phyloP scores from a whole-genome alignment of 2,113 vertebrate species.

The Dipodomys ordii region DNA sequence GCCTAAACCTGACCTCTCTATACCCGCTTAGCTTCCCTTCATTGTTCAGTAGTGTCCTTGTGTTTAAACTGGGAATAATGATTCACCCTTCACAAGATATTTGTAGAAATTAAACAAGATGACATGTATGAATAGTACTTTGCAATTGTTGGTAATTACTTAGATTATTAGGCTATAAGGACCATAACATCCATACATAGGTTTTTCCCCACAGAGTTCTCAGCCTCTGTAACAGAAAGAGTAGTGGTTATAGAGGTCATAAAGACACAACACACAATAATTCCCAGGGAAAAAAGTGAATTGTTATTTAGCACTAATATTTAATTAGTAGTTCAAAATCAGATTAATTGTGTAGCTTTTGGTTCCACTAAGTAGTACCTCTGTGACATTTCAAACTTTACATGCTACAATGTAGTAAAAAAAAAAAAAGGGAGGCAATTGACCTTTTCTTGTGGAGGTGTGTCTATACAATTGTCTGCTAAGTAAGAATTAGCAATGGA shows the following conservation, averaged over 20 bases:
- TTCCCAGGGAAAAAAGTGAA: slow-evolving; percentile 12
- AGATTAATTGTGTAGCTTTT: slow-evolving; percentile 61
- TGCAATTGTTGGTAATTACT: slow-evolving; percentile 50
- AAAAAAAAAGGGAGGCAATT: not conserved
- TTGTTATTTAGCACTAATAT: slow-evolving; percentile 62
- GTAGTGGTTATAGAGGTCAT: not conserved
- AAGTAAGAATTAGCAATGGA: slow-evolving; percentile 30
- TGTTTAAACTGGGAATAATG: slow-evolving; percentile 18
- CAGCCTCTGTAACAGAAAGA: not conserved
- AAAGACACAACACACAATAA: not conserved
- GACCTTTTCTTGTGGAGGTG: slow-evolving; percentile 37
- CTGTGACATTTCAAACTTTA: slow-evolving; percentile 41
- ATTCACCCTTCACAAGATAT: not conserved
- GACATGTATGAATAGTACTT: not conserved
- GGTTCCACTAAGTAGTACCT: slow-evolving; percentile 66
- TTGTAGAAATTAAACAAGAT: not conserved
- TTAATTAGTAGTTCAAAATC: slow-evolving; percentile 69
- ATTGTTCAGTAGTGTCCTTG: not conserved
- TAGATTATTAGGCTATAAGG: slow-evolving; percentile 24
- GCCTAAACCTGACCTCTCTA: not conserved
- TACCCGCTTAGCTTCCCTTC: not conserved
- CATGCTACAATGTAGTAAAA: not conserved
- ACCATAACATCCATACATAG: slow-evolving; percentile 22
- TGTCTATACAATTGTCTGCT: slow-evolving; percentile 33
- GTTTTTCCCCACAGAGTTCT: slow-evolving; percentile 50